Conservation (phyloP, 2,888 invertebrate species). For the Tethea ocularis region DNA sequence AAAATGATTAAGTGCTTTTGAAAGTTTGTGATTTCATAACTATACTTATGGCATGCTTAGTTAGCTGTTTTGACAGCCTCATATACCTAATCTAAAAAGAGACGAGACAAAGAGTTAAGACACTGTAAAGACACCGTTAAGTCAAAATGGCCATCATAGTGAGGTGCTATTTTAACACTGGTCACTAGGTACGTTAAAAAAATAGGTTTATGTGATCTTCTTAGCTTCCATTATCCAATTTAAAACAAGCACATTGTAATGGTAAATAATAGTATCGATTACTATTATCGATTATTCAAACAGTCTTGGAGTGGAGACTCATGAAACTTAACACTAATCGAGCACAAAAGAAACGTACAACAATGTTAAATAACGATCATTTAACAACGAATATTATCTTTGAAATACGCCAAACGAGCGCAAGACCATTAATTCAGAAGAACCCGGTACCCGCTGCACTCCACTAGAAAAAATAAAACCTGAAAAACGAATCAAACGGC, state of each 20-base stretch:
- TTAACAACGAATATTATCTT: conserved; percentile 54
- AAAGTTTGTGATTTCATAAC: not conserved
- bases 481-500: conserved; percentile 62
- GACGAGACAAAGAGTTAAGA: too few species aligned
- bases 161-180: too few species aligned
- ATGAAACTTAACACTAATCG: conserved; percentile 22
- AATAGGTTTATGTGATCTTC: too few species aligned
- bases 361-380: conserved; percentile 51
- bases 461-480: conserved; percentile 47
- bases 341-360: conserved; percentile 16
- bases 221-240: not conserved
- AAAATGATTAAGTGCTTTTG: not conserved
- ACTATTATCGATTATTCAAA: not conserved
- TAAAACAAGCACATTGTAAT: not conserved
- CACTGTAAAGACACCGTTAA: too few species aligned
- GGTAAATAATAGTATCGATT: not conserved
- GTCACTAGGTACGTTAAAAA: not conserved
- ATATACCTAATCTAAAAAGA: too few species aligned
- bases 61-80: too few species aligned
- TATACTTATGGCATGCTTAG: not conserved
- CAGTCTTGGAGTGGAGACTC: not conserved
- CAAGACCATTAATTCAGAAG: conserved; percentile 53
- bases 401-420: conserved; percentile 49
- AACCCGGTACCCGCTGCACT: conserved; percentile 44
- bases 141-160: too few species aligned